Base-by-base conservation (phyloP, 1,140 invertebrate genomes). In the Scaptodrosophila lebanonensis region DNA sequence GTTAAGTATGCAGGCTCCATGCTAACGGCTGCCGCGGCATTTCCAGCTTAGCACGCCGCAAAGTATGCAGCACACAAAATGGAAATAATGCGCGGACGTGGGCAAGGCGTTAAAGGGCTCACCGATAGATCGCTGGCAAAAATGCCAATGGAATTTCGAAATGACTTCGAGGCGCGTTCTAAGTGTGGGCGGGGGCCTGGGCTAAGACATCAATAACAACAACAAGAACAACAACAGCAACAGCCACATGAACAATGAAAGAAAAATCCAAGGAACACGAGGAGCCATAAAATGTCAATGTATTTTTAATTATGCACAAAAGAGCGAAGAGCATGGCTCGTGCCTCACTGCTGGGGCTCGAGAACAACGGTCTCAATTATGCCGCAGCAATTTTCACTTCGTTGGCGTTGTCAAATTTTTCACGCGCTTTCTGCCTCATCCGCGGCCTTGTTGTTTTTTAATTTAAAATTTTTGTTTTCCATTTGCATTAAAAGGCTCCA, bases 361-460 rank as follows among this genome's bases (percentile, higher is more conserved):
- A 20, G 20, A 47, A 39, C 29, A 11, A 29, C 25, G 63, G 51
- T 68, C 69, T 82, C 61, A 79, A 79, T 79, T 79, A 82, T 75
- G 69, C 66, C 54, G 13, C 29, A 54, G 39, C 70, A 82, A 82
- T 82, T 82, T 82, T 82, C 75, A 82, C 75, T 82, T 82, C 66
- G 75, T 82, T 75, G 65, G 40, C 76, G 75, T 66, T 79, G 75
- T 82, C 75, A 72, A 75, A 83, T 61, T 82, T 79, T 59, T 75
- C 75, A 73, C 73, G 56, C 69, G 13, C 9, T 25, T 8, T 8
- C 22, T 25, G 22, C 57, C 53, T 57, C 52, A 69, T 66, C 73
- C 72, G 54, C 56, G 54, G 54, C 22, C 36, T 60, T 60, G 56
- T 66, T 66, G 63, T 67, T 67, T 8, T 67, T 66, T 66, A 49